Evolutionary conservation across 2,113 vertebrate genomes (phyloP), one percentile per base, ranked within the genome.

Genomic region (Chaetodon trifascialis): DNA sequence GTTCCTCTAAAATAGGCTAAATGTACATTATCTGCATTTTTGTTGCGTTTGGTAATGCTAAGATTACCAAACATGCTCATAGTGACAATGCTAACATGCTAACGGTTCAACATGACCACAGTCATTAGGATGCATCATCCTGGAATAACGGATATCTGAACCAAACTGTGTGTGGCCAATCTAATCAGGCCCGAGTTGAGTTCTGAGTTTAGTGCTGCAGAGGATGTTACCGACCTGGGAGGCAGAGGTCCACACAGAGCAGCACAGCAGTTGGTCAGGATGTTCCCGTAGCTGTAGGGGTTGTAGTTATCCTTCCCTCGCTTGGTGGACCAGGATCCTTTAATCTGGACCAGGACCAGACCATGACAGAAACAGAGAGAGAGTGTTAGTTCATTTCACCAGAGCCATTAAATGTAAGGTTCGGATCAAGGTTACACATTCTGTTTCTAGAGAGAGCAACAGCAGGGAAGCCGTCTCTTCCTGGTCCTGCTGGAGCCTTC

Each of bases 311-410:
- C 96, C 95, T 98, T 98, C 58, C 96, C 95, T 94, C 96, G 95
- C 93, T 99, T 99, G 89, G 96, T 97, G 86, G 97, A 99, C 97
- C 97, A 99, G 14, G 97, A 97, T 73, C 97, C 97, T 96, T 99
- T 99, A 90, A 99, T 99, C 97, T 99, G 92, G 86, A 96, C 89
- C 84, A 94, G 25, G n/a, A 83, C 58, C 54, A 44, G 56, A 60
- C 51, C 63, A 73, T 51, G n/a, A 62, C 47, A 63, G 49, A 54
- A 21, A 56, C 7, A 76, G 4, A 52, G 21, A 73, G 25, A 36
- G 3, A 54, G 9, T 19, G 44, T 2, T 9, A 15, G n/a, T 72
- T 62, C 17, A 23, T 9, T 62, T 70, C 11, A 40, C 15, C 5
- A 71, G 1, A 49, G 49, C 2, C 30, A 25, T 16, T 46, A 62